phyloP scores from a whole-genome alignment of 1,140 invertebrate genomes.

The Lucilia cuprina region DNA sequence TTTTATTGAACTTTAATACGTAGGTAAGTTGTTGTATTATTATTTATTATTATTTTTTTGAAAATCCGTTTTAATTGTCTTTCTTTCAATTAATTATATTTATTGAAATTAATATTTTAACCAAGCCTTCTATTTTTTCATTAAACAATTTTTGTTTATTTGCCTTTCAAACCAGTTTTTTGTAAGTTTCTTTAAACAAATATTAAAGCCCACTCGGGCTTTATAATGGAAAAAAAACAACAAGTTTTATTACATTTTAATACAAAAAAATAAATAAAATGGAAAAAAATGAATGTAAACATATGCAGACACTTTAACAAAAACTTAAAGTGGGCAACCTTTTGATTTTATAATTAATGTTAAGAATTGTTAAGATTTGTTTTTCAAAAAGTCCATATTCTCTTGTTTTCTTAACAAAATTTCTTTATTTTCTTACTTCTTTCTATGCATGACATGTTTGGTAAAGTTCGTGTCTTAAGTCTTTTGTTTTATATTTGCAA shows the following conservation, averaged over 20 bases:
- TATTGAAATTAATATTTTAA: not conserved
- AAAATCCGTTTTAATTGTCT: not conserved
- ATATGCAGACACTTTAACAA: not conserved
- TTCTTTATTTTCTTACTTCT: no score
- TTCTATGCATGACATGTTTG: no score
- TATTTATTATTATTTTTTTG: not conserved
- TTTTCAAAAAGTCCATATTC: no score
- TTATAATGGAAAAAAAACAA: not conserved
- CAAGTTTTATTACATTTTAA: not conserved
- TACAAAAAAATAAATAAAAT: not conserved
- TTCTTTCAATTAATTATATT: not conserved
- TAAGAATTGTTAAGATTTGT: no score
- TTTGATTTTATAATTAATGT: no score
- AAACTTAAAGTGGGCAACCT: no score
- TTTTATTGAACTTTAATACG: not conserved
- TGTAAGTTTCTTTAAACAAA: not conserved
- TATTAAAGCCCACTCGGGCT: not conserved
- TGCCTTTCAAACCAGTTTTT: not conserved
- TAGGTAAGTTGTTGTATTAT: not conserved
- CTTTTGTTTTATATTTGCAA: no score
- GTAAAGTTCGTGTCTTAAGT: no score
- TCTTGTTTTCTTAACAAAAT: no score
- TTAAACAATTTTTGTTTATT: not conserved
- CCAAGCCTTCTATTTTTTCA: not conserved
- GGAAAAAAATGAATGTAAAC: not conserved